phyloP scores from a whole-genome alignment of 2,113 vertebrate genomes.

The Eulemur macaco region DNA sequence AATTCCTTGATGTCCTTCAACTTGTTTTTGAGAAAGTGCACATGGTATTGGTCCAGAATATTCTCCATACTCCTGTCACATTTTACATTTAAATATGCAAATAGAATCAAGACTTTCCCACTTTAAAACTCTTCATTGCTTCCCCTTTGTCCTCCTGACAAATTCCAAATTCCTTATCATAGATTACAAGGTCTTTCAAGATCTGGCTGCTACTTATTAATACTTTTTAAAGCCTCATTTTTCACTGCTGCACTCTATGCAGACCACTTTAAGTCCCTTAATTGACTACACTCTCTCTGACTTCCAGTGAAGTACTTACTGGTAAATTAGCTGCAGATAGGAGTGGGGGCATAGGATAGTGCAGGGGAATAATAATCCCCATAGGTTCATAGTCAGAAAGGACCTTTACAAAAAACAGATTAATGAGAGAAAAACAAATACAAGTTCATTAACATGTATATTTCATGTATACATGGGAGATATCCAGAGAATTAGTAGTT shows the following conservation, averaged over 20 bases:
- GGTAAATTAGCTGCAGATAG: background rate
- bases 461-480: background rate
- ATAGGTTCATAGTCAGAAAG: background rate
- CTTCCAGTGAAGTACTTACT: background rate
- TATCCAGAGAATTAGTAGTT: background rate
- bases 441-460: background rate
- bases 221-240: background rate
- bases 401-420: background rate
- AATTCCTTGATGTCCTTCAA: constrained; percentile 51
- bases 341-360: background rate
- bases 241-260: background rate
- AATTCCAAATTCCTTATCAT: background rate
- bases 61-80: background rate
- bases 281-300: background rate
- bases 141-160: background rate
- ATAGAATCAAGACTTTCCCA: background rate
- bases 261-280: background rate
- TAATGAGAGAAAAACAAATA: background rate
- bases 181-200: background rate
- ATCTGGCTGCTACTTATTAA: background rate
- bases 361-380: background rate
- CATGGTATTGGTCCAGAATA: background rate
- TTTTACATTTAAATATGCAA: constrained; percentile 51
- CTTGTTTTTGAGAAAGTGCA: constrained; percentile 39
- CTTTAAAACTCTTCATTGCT: background rate